Evolutionary conservation across 1,140 invertebrate species (phyloP), one percentile per base, ranked within the genome.

Genomic region (Caenorhabditis remanei): DNA sequence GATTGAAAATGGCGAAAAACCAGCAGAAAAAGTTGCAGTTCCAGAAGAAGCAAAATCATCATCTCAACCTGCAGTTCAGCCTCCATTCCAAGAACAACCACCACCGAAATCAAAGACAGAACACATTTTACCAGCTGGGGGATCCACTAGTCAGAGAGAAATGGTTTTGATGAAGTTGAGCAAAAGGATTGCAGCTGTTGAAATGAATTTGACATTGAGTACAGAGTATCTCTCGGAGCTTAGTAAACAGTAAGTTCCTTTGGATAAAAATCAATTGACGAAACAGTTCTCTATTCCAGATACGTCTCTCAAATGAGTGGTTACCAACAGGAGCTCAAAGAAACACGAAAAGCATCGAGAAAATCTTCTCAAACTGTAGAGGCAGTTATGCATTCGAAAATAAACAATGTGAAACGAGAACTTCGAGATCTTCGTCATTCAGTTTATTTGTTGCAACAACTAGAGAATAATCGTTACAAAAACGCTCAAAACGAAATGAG

Each of bases 191-290:
- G 98, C 98, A 95, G 95, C 95, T 85, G 94, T 99, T 86, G 98
- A 99, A 93, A 94, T 96, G 82, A 99, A 99, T 93, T 97, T 99
- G 95, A 97, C 97, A 4, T 94, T 99, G 4, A 98, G 96, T 87
- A 96, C 96, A 87, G 96, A 98, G 91, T 99, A 99, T 93, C 94
- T 99, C 71, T 97, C 98, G 93, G 97, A 99, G 92, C 93, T 99
- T 67, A 98, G 96, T 93, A 95, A 96, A 55, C 94, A 97, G 61
- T 99, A 98, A 93, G 97, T 98, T 16, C 32, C 32, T 1, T 32
- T 32, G 32, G 2, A 32, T 96, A 21, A 58, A 65, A 65, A 65
- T 40, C 7, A 65, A 46, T 19, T 58, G 46, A 75, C 46, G 11
- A 40, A 40, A 67, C 32, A 41, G 7, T 14, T 9, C 2, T 5